Percentiles rank a stretch among this genome's conserved stretches.
Conservation (phyloP, 1,140 invertebrate species). For the Brachionus angularis region DNA sequence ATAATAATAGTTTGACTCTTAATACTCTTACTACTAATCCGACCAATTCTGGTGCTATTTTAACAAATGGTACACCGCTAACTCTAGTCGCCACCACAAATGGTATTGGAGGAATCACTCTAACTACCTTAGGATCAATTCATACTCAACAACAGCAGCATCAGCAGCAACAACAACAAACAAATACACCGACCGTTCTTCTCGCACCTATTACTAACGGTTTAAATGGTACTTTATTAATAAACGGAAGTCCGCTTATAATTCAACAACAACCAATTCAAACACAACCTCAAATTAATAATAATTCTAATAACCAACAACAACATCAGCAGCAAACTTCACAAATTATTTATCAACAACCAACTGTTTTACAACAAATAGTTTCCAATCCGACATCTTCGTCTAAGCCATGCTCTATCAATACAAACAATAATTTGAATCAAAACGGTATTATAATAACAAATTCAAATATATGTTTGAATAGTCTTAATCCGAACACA, state of each 20-base stretch:
- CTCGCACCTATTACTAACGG: conserved; percentile 1
- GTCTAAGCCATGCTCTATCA: background rate
- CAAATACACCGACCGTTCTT: background rate
- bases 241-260: too few relatives aligned
- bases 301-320: too few relatives aligned
- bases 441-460: conserved; percentile 29
- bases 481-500: conserved; percentile 26
- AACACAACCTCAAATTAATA: too few relatives aligned
- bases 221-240: too few relatives aligned
- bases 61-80: background rate
- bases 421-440: background rate
- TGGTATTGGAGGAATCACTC: conserved; percentile 34
- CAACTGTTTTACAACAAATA: too few relatives aligned
- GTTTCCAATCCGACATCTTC: too few relatives aligned
- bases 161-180: conserved; percentile 2
- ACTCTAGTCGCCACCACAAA: conserved; percentile 31
- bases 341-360: too few relatives aligned
- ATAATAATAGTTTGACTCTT: too few relatives aligned
- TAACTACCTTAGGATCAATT: conserved; percentile 32
- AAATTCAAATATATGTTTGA: conserved; percentile 25
- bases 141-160: background rate
- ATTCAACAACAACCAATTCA: too few relatives aligned
- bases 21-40: too few relatives aligned
- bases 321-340: too few relatives aligned
- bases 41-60: too few relatives aligned